Base-by-base conservation (phyloP, 2,888 invertebrate genomes). In the Herminia tarsipennalis region DNA sequence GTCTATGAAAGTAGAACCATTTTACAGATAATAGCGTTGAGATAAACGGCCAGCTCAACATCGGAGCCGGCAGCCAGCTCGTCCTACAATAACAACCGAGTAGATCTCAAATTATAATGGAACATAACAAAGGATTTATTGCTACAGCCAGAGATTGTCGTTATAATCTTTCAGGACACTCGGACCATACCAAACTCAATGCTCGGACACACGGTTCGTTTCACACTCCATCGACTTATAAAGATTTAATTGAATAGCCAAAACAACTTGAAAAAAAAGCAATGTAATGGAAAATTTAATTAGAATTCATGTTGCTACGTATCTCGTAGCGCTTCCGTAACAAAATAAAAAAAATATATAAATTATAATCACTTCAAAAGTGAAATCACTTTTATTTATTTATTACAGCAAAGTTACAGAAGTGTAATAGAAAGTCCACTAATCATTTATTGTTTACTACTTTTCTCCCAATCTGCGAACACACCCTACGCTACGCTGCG, bases 201-300 rank as follows among this genome's bases (percentile, higher is more conserved):
- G 25, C 22, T 28, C 16, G 6, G 18, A 33, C 32, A 32, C 36
- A 33, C 12, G 24, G 9, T 27, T 32, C 20, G 5, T 42, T 42
- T 42, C 24, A 13, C 33, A 42, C 18, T n/a, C 12, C 39, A 30
- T 14, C 17, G 24, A 37, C 18, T 35, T 38, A 32, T 34, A 42
- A 22, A 6, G 8, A 13, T 46, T 45, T 40, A 44, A 39, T 40
- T 25, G 29, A 51, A 47, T 34, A 3, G 34, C 40, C 49, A 44
- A 29, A 45, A 44, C 28, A 44, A 50, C 38, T 38, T 42, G 29
- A 36, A 29, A 22, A 57, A 52, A 46, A 44, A 17, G 35, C 56
- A 60, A 47, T 56, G 53, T 46, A 54, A 63, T 48, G 54, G 45
- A 55, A 56, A 54, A 56, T 29, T 22, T 33, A 68, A 62, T 57